phyloP scores from a whole-genome alignment of 2,797 vertebrate genomes.

The Ptychadena robeensis region DNA sequence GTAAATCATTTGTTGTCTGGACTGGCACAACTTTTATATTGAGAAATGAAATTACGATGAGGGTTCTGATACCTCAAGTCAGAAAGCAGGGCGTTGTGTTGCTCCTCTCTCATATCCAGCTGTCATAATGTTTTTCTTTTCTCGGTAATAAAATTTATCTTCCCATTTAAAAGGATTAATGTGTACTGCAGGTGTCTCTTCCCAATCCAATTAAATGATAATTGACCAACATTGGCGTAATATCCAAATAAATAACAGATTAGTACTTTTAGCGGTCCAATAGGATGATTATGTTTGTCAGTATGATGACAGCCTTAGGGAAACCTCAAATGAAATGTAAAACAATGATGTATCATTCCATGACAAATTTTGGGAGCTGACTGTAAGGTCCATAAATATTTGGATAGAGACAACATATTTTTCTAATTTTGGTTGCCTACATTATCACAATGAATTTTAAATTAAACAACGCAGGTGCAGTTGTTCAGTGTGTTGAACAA shows the following conservation, averaged over 20 bases:
- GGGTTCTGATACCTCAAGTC: neutral
- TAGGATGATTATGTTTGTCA: neutral
- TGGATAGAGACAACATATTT: too few relatives aligned
- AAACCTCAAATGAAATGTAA: neutral
- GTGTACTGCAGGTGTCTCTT: neutral
- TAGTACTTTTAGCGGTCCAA: neutral
- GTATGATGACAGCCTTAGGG: neutral
- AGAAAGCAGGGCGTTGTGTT: neutral
- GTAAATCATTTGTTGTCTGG: neutral
- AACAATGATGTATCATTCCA: too few relatives aligned
- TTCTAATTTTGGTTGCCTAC: too few relatives aligned
- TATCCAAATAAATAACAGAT: constrained; percentile 13
- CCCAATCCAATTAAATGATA: neutral
- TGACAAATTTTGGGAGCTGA: too few relatives aligned
- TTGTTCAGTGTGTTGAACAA: too few relatives aligned
- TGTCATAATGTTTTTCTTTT: neutral
- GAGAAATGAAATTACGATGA: constrained; percentile 11
- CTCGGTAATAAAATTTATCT: neutral
- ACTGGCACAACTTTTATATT: neutral
- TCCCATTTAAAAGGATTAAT: constrained; percentile 9
- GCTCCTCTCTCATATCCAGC: constrained; percentile 18
- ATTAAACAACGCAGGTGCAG: too few relatives aligned
- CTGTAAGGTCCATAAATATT: too few relatives aligned
- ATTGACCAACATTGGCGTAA: neutral
- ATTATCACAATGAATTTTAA: too few relatives aligned